These are phyloP conservation scores for Cyclargus thomasi DNA, from an alignment of 1,140 invertebrate genomes.

Conservation along the genomic window DNA sequence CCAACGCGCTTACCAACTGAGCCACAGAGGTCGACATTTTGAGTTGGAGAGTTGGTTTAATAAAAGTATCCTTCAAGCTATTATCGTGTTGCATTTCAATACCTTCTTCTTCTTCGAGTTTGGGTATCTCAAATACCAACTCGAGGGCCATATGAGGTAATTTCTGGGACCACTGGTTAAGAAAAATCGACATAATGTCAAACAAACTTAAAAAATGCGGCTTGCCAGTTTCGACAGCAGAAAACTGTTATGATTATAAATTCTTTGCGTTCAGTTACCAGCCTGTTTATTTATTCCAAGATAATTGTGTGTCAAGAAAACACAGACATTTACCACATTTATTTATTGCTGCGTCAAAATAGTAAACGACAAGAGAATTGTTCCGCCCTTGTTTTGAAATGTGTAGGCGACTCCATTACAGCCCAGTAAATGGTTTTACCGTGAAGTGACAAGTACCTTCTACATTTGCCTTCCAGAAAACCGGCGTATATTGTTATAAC, in stretches of 20 bases:
- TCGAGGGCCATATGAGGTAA: too few species aligned
- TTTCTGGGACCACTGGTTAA: too few species aligned
- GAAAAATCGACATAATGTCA: too few species aligned
- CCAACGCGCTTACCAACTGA: too few species aligned
- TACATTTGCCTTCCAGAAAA: background rate
- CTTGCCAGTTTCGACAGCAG: background rate
- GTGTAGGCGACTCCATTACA: slow-evolving; percentile 44
- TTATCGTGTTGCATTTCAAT: too few species aligned
- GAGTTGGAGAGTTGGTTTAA: too few species aligned
- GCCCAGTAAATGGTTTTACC: slow-evolving; percentile 28
- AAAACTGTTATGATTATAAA: background rate
- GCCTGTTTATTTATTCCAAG: slow-evolving; percentile 39
- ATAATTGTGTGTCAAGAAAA: slow-evolving; percentile 51
- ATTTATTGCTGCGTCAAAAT: slow-evolving; percentile 44
- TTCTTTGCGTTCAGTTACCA: slow-evolving; percentile 16
- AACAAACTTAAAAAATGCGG: too few species aligned
- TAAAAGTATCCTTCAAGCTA: too few species aligned
- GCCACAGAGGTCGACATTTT: too few species aligned
- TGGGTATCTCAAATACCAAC: too few species aligned
- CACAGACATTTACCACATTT: slow-evolving; percentile 42
- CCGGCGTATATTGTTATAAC: too few species aligned
- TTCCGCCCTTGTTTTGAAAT: slow-evolving; percentile 17
- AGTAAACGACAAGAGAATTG: slow-evolving; percentile 33
- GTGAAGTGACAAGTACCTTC: background rate
- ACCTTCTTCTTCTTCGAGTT: too few species aligned